Percentiles rank a stretch among this genome's conserved stretches.
These are phyloP conservation scores for Temnothorax curvispinosus DNA, from an alignment of 1,140 invertebrate species.

Conservation along the genomic window DNA sequence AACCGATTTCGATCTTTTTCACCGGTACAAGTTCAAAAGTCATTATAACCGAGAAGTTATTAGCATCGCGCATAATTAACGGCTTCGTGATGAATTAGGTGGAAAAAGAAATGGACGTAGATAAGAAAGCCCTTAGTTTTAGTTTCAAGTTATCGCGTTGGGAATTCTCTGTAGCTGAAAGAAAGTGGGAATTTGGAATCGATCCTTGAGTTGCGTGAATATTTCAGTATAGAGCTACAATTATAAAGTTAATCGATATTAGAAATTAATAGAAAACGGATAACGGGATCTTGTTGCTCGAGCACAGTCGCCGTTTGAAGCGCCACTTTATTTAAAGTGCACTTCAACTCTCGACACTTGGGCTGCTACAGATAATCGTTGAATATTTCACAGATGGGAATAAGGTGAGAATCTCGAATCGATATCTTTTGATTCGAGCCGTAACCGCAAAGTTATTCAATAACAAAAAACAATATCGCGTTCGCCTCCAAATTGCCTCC, in stretches of 20 bases:
- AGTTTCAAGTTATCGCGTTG: background rate
- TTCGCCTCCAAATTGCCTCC: background rate
- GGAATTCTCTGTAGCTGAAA: background rate
- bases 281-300: background rate
- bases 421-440: background rate
- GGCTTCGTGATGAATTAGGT: background rate
- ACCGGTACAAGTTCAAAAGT: background rate
- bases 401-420: background rate
- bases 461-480: background rate
- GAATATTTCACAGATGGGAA: background rate
- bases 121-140: background rate
- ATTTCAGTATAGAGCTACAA: background rate
- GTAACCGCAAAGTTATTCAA: background rate
- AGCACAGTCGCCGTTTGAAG: background rate
- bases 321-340: conserved; percentile 6
- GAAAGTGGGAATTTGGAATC: background rate
- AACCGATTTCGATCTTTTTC: background rate
- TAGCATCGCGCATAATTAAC: background rate
- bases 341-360: background rate
- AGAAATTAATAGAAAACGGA: background rate
- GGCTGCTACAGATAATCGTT: background rate
- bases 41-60: background rate
- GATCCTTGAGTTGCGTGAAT: background rate
- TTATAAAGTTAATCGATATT: background rate
- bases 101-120: background rate